Evolutionary conservation across 2,888 invertebrate genomes (phyloP), one percentile per base, ranked within the genome.

Genomic region (Melipona bicolor): DNA sequence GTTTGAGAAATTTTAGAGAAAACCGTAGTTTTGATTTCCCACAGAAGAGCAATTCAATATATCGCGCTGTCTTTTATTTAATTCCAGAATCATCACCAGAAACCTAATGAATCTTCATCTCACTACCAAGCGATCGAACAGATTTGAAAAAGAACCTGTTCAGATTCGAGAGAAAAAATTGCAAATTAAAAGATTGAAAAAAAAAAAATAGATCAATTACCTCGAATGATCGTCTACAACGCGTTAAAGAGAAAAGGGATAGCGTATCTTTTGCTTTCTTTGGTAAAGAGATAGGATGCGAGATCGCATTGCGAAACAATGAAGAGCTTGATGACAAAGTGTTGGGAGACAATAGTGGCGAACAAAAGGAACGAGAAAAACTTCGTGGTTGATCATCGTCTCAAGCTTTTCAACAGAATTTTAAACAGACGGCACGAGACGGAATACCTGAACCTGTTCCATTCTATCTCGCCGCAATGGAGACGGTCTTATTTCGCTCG

Each of bases 401-500:
- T 36, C 15, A 13, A 36, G 50, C 17, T 32, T 9, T 50, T 36
- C 36, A 15, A 15, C 19, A 17, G 36, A 50, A 74, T 6, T n/a
- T 64, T 54, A 43, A 67, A 27, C 49, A 27, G 43, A 21, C n/a
- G n/a, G 17, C 13, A 17, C 5, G 27, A 49, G 54, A 52, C 24
- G n/a, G 50, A 43, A 69, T 49, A 62, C 15, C 49, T 64, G 17
- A n/a, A 54, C 52, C 43, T 27, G 50, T 32, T 52, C n/a, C 49
- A 72, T 76, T 69, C 76, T 77, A 69, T 61, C 71, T 67, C 15
- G 54, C 61, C 70, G 74, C 74, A 71, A 75, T 54, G 24, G 59
- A 43, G 61, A 32, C 52, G 71, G 70, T 74, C 70, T 70, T 78
- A 65, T 62, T 83, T 80, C 70, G 65, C 54, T 80, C 62, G 21